These are phyloP conservation scores for Notodonta ziczac DNA, from an alignment of 2,888 invertebrate genomes.

Conservation along the genomic window DNA sequence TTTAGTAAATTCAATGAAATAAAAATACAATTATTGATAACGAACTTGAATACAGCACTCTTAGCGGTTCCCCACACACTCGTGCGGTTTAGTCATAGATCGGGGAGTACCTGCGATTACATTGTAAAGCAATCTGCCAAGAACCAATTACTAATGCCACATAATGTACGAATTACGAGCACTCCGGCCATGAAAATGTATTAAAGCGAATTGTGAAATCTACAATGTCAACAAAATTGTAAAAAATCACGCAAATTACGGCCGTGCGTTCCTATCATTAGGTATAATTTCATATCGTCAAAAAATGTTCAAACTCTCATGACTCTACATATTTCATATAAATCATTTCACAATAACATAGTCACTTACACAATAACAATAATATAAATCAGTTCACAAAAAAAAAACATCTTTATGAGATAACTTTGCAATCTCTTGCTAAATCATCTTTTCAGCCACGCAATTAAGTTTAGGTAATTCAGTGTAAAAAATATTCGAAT, in stretches of 20 bases:
- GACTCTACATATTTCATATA: too few relatives aligned
- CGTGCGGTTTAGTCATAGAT: not conserved
- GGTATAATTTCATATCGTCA: not conserved
- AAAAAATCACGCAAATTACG: constrained; percentile 10
- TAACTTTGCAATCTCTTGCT: too few relatives aligned
- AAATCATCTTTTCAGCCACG: too few relatives aligned
- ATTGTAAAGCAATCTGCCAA: constrained; percentile 9
- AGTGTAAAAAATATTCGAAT: too few relatives aligned
- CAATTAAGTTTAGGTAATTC: too few relatives aligned
- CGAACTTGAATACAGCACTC: not conserved
- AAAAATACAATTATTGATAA: constrained; percentile 2
- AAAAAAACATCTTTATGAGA: too few relatives aligned
- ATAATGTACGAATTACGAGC: constrained; percentile 19
- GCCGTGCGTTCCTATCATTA: not conserved
- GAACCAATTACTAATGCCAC: constrained; percentile 14
- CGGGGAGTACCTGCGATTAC: constrained; percentile 7
- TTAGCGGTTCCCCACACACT: not conserved
- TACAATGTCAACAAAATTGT: constrained; percentile 26
- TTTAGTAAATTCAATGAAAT: not conserved
- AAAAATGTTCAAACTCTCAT: not conserved
- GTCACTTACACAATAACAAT: too few relatives aligned
- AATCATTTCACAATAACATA: too few relatives aligned
- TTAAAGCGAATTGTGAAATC: constrained; percentile 24
- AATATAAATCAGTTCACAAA: too few relatives aligned
- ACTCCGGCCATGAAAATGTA: constrained; percentile 20